Conservation (phyloP, 2,113 vertebrate species). For the Lasiurus cinereus region DNA sequence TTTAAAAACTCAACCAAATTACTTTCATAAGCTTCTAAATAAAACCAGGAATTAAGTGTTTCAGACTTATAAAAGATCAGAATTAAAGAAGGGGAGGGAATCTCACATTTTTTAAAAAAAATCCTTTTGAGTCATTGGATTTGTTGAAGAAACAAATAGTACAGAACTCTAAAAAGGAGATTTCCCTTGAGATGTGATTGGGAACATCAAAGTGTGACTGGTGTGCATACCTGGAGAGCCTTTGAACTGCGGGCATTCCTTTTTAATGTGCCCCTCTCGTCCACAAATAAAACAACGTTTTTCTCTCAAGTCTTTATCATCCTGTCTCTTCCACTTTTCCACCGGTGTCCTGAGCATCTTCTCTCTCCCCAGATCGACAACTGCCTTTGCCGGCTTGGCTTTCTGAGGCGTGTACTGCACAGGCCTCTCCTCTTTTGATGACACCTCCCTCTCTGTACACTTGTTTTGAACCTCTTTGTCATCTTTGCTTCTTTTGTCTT, state of each 20-base stretch:
- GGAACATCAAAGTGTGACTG: neutral
- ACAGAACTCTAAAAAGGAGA: conserved; percentile 30
- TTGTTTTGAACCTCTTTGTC: conserved; percentile 86
- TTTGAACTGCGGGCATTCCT: conserved; percentile 93
- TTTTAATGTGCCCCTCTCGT: conserved; percentile 94
- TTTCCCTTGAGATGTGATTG: conserved; percentile 16
- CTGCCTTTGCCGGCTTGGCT: conserved; percentile 72
- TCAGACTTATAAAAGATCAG: neutral
- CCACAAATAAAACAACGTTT: conserved; percentile 95
- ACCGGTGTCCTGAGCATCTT: conserved; percentile 83
- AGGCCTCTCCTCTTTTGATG: conserved; percentile 82
- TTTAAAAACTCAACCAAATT: conserved; percentile 19
- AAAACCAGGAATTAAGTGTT: conserved; percentile 3
- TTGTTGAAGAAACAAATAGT: conserved; percentile 19
- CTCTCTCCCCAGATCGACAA: conserved; percentile 86
- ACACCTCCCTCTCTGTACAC: conserved; percentile 83
- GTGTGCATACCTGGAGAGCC: conserved; percentile 89
- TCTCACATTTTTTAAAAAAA: neutral
- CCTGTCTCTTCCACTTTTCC: conserved; percentile 91
- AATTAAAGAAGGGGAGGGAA: neutral
- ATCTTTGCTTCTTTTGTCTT: conserved; percentile 87
- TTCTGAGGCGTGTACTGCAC: conserved; percentile 74
- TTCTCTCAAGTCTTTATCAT: conserved; percentile 90
- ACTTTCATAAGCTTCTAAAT: conserved; percentile 7
- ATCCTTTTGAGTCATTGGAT: neutral